A percentile compares a stretch with the other conserved stretches of the same genome.
phyloP scores from a whole-genome alignment of 2,113 vertebrate genomes.

The Actinemys pallida region DNA sequence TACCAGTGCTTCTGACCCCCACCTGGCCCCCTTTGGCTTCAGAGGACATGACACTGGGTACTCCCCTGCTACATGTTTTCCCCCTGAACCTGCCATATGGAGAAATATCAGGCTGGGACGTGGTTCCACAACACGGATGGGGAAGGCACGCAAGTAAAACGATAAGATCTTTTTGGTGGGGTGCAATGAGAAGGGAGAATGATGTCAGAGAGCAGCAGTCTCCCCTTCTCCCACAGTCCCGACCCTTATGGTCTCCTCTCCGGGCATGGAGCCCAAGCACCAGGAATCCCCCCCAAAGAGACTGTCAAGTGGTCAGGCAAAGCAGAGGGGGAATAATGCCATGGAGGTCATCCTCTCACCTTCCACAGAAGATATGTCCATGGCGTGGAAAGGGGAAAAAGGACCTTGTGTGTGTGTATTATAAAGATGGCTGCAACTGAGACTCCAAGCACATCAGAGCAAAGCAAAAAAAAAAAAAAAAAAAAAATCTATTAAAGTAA shows the following conservation, averaged over 20 bases:
- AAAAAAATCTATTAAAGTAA: background rate
- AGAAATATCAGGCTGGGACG: background rate
- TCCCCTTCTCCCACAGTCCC: background rate
- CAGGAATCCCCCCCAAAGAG: background rate
- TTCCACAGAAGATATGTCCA: background rate
- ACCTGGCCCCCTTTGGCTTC: background rate
- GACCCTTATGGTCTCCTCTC: background rate
- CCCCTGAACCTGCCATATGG: too few relatives aligned
- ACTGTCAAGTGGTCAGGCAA: background rate
- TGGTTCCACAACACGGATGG: background rate
- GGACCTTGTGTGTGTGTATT: too few relatives aligned
- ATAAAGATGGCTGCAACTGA: background rate
- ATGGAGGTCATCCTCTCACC: background rate
- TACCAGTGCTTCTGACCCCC: background rate
- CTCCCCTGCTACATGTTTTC: background rate
- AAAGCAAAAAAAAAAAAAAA: background rate
- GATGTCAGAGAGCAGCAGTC: background rate
- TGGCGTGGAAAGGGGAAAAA: too few relatives aligned
- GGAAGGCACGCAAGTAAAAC: background rate
- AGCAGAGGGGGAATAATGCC: background rate
- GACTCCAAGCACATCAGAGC: background rate
- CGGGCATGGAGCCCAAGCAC: background rate
- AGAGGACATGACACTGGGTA: background rate
- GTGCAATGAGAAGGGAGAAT: background rate
- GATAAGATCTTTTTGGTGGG: background rate